Percentiles rank a stretch among this genome's conserved stretches.
These are phyloP conservation scores for Hirundo rustica DNA, from an alignment of 2,797 vertebrate genomes.

Conservation along the genomic window DNA sequence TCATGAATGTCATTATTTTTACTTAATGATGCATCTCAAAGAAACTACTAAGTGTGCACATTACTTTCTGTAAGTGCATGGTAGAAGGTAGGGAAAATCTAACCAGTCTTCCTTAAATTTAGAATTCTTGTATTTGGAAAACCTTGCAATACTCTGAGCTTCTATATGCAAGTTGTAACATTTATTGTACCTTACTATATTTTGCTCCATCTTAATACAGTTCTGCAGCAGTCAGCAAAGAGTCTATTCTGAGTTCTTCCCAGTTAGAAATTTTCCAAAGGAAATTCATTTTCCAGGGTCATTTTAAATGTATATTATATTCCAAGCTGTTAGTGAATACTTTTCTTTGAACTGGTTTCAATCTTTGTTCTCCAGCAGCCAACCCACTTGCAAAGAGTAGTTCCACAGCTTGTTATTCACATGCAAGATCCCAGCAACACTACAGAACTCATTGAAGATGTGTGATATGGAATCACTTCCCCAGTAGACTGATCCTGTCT, in stretches of 20 bases:
- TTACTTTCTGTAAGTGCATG: background rate
- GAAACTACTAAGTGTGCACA: background rate
- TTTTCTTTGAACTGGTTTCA: constrained; percentile 18
- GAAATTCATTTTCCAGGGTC: constrained; percentile 39
- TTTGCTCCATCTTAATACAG: constrained; percentile 7
- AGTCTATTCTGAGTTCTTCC: constrained; percentile 4
- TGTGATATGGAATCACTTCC: background rate
- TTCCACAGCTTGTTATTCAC: background rate
- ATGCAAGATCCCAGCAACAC: background rate
- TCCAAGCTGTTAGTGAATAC: background rate
- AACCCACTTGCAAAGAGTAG: background rate
- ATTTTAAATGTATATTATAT: background rate
- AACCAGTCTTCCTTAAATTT: constrained; percentile 7
- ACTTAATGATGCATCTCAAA: background rate
- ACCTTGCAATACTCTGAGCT: background rate
- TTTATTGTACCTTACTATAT: constrained; percentile 3
- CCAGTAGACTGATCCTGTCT: background rate
- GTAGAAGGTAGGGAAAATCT: background rate
- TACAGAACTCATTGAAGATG: background rate
- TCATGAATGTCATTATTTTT: background rate
- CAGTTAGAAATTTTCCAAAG: constrained; percentile 38
- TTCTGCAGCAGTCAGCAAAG: constrained; percentile 34
- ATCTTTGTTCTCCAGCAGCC: constrained; percentile 21
- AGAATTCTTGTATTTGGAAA: background rate
- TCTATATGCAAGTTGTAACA: background rate